phyloP scores from a whole-genome alignment of 2,113 vertebrate genomes.

The Dolichallabes microphthalmus region DNA sequence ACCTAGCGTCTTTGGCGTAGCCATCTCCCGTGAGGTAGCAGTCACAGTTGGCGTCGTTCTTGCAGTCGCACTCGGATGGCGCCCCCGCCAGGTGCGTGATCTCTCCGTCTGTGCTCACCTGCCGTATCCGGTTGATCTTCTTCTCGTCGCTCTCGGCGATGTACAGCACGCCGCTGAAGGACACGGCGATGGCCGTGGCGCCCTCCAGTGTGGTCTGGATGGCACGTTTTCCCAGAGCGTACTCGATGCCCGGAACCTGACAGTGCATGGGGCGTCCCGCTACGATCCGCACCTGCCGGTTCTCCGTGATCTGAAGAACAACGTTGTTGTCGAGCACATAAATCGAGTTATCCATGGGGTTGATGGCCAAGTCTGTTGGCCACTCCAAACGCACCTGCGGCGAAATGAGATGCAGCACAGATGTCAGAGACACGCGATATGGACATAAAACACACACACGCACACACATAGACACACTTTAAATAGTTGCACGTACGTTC shows the following conservation, averaged over 20 bases:
- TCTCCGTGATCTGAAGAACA: conserved; percentile 96
- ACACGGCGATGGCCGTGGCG: conserved; percentile 88
- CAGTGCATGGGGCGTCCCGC: conserved; percentile 96
- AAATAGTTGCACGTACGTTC: not conserved
- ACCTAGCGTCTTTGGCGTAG: conserved; percentile 93
- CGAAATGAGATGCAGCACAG: not conserved
- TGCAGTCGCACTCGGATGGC: conserved; percentile 93
- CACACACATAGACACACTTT: not conserved
- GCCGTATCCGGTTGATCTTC: conserved; percentile 93
- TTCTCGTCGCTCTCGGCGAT: conserved; percentile 97
- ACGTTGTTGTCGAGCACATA: conserved; percentile 98
- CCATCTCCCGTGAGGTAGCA: conserved; percentile 94
- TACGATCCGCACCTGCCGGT: conserved; percentile 93
- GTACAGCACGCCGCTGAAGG: conserved; percentile 93
- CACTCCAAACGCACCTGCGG: conserved; percentile 92
- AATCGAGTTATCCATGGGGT: conserved; percentile 98
- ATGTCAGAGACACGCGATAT: not conserved
- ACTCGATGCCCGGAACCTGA: conserved; percentile 93
- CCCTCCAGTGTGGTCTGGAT: conserved; percentile 94
- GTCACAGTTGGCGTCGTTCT: conserved; percentile 96
- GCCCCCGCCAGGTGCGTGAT: conserved; percentile 91
- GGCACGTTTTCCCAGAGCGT: conserved; percentile 84
- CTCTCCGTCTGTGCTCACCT: conserved; percentile 95
- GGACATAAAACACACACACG: not conserved
- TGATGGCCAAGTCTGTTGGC: conserved; percentile 96